Base-by-base conservation (phyloP, 2,888 invertebrate genomes). In the Andrena bucephala region DNA sequence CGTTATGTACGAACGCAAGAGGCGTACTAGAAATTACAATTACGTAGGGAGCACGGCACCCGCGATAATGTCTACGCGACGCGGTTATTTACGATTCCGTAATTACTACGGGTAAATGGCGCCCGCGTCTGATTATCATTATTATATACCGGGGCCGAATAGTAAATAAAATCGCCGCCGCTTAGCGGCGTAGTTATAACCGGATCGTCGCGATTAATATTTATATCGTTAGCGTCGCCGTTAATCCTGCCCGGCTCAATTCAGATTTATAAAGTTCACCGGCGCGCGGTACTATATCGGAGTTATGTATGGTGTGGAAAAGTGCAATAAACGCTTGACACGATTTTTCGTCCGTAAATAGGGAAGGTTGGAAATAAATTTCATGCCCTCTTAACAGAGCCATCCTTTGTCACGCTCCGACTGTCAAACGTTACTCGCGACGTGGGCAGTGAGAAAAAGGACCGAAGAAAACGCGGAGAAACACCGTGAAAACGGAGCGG, bases 11-110 rank as follows among this genome's bases (percentile, higher is more conserved):
- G 78, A 70, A 73, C 84, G 36, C 69, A 57, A 57, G 70, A 62
- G 77, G 71, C 86, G 68, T 75, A 77, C 72, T 68, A 84, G 84
- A 86, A 77, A 86, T 86, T 86, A 86, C 77, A 84, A 85, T 85
- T 82, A 77, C 76, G 54, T 27, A 20, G 52, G 74, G 62, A 73
- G 60, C 77, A 52, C 36, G 69, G 33, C 33, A 36, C 65, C 16
- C 76, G 74, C 62, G 84, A 84, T 82, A 84, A 79, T 62, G 76
- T 84, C 84, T 75, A 79, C 68, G 81, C 84, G 84, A 69, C 77
- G 67, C 42, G 31, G 67, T 83, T 83, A 83, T 81, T 83, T 74
- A 74, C 70, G 69, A 81, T 70, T 68, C 68, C 70, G 81, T 74
- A 74, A 81, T 81, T 77, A 63, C 62, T 60, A 54, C 33, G 70